Base-by-base conservation (phyloP, 2,113 vertebrate species). In the Eptesicus fuscus region DNA sequence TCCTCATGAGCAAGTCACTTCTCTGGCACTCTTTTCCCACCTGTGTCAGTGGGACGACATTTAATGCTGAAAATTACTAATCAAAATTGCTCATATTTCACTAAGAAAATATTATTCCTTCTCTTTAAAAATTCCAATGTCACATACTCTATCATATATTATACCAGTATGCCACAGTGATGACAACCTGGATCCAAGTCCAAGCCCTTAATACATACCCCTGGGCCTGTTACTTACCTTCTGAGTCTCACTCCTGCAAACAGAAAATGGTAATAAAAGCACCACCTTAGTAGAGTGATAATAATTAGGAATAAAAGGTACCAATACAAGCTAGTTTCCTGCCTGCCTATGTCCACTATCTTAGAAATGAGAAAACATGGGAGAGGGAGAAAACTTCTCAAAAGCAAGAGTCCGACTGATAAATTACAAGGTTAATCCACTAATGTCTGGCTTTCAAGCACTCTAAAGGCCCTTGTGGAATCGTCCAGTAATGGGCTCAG, bases 61-160 rank as follows among this genome's bases (percentile, higher is more conserved):
- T 51, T 87, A 56, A 91, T 49, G 16, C 76, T 80, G 16, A 93
- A 93, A 74, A 88, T 78, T 40, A 74, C 40, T 79, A 47, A 94
- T 49, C 73, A 76, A 65, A 85, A 91, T 56, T 40, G n/a, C 5
- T 82, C 74, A 47, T 9, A 56, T 82, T 82, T 93, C 53, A 83
- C 86, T 65, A 71, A 89, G 65, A 76, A 86, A 73, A 59, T 82
- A 37, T 32, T 53, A 47, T 67, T 61, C 92, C 30, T 82, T 80
- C 74, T 71, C 42, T 88, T 79, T 59, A n/a, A 84, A 65, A 44
- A 80, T n/a, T 79, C 91, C n/a, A 74, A 16, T 23, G 65, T 25
- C 22, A 14, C 16, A 14, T 22, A 25, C 5, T 37, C 30, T 25
- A 44, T n/a, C 78, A 14, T 14, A 28, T 35, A 30, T 32, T 40